Evolutionary conservation across 2,888 invertebrate genomes (phyloP).

Genomic region (Cartodere bifasciata): DNA sequence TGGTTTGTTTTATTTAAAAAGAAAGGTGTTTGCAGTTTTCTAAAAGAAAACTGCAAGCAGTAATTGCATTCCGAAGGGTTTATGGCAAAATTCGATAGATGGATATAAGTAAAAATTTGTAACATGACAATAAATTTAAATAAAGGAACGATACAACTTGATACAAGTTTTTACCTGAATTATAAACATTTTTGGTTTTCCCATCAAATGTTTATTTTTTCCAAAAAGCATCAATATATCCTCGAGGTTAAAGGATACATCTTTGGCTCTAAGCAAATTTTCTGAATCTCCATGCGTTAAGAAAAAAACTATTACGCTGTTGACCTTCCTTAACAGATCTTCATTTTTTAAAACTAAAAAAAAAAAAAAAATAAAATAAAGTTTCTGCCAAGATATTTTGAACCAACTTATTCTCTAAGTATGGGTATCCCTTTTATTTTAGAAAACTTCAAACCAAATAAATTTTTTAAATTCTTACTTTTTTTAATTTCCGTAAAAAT

Average conservation of each 20-base stretch:
- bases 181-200: conserved; percentile 30
- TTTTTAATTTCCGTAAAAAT: conserved; percentile 17
- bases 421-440: too few relatives aligned
- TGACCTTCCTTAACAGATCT: too few relatives aligned
- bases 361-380: neutral
- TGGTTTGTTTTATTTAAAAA: too few relatives aligned
- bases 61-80: too few relatives aligned
- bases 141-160: conserved; percentile 2
- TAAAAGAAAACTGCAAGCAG: too few relatives aligned
- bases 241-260: conserved; percentile 16
- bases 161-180: conserved; percentile 26
- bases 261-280: conserved; percentile 20
- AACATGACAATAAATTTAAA: conserved; percentile 3
- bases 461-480: conserved; percentile 15
- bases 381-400: neutral
- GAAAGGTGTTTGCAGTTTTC: too few relatives aligned
- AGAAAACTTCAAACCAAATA: too few relatives aligned
- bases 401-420: too few relatives aligned
- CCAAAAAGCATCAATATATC: conserved; percentile 24
- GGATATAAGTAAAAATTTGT: too few relatives aligned
- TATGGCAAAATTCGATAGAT: too few relatives aligned
- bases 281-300: conserved; percentile 25
- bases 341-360: conserved; percentile 18
- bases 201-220: conserved; percentile 17
- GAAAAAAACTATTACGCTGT: conserved; percentile 26